Conservation (phyloP, 2,888 invertebrate species). For the Plagiodera versicolora region DNA sequence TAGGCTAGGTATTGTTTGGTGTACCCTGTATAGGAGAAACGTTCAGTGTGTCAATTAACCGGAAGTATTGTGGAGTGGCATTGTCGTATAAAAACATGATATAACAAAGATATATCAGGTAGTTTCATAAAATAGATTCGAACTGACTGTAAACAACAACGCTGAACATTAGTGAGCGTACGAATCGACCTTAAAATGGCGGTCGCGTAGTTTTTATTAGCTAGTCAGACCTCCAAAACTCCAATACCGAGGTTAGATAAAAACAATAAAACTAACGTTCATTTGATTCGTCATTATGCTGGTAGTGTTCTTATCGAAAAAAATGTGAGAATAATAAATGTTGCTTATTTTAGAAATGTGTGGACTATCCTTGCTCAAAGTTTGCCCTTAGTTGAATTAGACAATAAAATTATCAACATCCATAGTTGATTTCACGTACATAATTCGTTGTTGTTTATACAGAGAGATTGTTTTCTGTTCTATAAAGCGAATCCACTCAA, state of each 20-base stretch:
- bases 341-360: not conserved
- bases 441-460: no score
- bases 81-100: not conserved
- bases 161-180: slow-evolving; percentile 1
- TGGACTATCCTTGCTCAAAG: no score
- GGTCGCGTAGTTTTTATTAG: slow-evolving; percentile 22
- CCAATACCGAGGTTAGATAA: slow-evolving; percentile 25
- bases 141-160: slow-evolving; percentile 9
- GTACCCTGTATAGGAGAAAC: no score
- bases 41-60: not conserved
- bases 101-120: slow-evolving; percentile 12
- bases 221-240: slow-evolving; percentile 28
- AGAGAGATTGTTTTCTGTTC: no score
- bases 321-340: not conserved
- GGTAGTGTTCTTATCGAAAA: not conserved
- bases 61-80: not conserved
- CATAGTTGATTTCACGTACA: no score
- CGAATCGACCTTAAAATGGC: slow-evolving; percentile 6
- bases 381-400: no score
- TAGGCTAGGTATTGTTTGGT: no score
- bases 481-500: no score
- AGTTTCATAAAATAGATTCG: slow-evolving; percentile 6
- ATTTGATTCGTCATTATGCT: slow-evolving; percentile 9
- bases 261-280: slow-evolving; percentile 10
- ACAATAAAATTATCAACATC: no score